Evolutionary conservation across 2,113 vertebrate species (phyloP).

Genomic region (Bolborhynchus lineola): DNA sequence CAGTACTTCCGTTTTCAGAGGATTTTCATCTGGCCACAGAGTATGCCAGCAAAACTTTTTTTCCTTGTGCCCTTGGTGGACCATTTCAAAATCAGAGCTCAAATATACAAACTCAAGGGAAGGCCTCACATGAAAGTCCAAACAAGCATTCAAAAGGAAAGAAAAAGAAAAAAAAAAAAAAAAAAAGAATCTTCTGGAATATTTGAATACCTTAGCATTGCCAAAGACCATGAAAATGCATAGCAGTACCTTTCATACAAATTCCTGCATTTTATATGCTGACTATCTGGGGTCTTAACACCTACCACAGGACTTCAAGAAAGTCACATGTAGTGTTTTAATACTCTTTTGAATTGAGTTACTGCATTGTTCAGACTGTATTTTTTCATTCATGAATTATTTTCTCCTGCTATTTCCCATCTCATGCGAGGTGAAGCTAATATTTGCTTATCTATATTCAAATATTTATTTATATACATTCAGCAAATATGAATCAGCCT

Average conservation of each 20-base stretch:
- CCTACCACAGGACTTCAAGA: neutral
- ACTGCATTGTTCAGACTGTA: neutral
- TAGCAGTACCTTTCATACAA: neutral
- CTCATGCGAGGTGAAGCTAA: neutral
- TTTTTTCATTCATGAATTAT: slow-evolving; percentile 44
- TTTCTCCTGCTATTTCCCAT: slow-evolving; percentile 19
- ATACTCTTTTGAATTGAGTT: neutral
- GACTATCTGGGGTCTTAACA: neutral
- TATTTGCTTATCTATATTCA: slow-evolving; percentile 29
- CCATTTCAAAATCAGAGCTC: neutral
- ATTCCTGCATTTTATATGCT: neutral
- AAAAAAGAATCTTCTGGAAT: neutral
- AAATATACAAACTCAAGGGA: neutral
- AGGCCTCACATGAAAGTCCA: neutral
- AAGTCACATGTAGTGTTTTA: slow-evolving; percentile 27
- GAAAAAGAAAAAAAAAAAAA: too few relatives aligned
- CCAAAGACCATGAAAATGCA: neutral
- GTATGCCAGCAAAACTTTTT: neutral
- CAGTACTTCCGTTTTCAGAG: neutral
- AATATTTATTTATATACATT: slow-evolving; percentile 29
- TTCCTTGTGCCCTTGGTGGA: neutral
- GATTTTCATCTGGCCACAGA: neutral
- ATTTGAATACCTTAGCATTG: neutral
- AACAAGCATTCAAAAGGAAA: neutral
- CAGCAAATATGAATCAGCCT: neutral